Conservation (phyloP, 2,797 vertebrate species). For the Iguana delicatissima region DNA sequence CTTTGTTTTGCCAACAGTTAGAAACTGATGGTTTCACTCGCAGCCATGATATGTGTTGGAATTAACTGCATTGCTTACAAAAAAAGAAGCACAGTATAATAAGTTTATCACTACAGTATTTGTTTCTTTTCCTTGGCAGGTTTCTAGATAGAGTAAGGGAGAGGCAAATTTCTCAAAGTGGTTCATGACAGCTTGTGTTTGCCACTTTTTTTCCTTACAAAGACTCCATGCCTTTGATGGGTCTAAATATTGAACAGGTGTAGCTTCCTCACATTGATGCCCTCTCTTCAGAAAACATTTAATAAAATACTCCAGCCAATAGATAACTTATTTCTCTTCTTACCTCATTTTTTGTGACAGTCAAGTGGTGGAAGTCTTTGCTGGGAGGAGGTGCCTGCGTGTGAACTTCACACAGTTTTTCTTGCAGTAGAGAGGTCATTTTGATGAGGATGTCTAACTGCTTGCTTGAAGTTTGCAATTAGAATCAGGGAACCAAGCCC, state of each 20-base stretch:
- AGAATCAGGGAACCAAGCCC: neutral
- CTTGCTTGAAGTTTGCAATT: neutral
- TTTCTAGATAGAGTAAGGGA: neutral
- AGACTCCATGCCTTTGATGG: neutral
- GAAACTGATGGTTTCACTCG: neutral
- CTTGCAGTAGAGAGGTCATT: slow-evolving; percentile 59
- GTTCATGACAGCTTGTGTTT: neutral
- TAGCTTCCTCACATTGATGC: neutral
- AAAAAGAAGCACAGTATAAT: neutral
- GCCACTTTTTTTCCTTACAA: neutral
- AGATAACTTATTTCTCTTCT: neutral
- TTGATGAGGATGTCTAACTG: neutral
- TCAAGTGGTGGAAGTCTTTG: slow-evolving; percentile 65
- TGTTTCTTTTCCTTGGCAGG: neutral
- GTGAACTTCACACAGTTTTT: slow-evolving; percentile 42
- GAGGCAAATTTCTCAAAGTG: neutral
- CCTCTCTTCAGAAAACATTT: neutral
- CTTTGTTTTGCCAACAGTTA: neutral
- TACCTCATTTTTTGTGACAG: slow-evolving; percentile 56
- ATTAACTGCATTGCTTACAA: neutral
- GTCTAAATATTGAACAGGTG: neutral
- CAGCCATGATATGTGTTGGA: neutral
- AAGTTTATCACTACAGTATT: neutral
- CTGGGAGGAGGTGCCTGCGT: slow-evolving; percentile 48
- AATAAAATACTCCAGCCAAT: neutral